Evolutionary conservation across 1,140 invertebrate species (phyloP), one percentile per base, ranked within the genome.

Genomic region (Orchestia grillus): DNA sequence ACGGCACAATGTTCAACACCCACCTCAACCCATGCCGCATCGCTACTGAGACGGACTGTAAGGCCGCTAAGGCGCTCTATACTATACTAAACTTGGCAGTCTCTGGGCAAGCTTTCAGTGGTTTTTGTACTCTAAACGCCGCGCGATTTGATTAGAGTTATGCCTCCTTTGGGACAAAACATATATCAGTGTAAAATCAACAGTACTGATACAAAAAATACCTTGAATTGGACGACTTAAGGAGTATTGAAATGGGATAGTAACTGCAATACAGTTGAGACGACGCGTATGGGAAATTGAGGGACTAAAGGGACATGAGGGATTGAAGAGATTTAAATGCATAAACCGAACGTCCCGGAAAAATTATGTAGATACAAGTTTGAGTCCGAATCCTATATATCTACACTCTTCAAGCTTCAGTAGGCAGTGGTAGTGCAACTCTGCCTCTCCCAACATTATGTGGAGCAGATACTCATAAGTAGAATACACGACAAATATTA

Each of bases 21-120:
- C 62, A 77, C 62, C 62, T 77, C 62, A 77, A 8, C 62, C 62
- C 62, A 77, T 28, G 62, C 28, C 62, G 62, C 62, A 36, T 77
- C 62, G 62, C 62, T 77, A 77, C 62, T 77, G 62, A 77, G 62
- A 77, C 62, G 36, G 62, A 77, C 62, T 15, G 62, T 15, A 36
- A 15, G 36, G 62, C 11, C 15, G 1, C 28, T 77, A 36, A 53
- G 47, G 47, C 47, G 47, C 47, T 53, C 44, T 47, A n/a, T n/a
- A n/a, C n/a, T n/a, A 53, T 57, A 44, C n/a, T 53, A 8, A 95
- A 95, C 94, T 53, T 57, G 45, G 57, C 94, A 57, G 94, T 57
- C 6, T 44, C 41, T 47, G 94, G 40, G n/a, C 57, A 95, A n/a
- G 57, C 57, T 47, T 77, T 40, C 45, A 88, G 45, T n/a, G 41